Base-by-base conservation (phyloP, 2,888 invertebrate species). In the Dicycla oo region DNA sequence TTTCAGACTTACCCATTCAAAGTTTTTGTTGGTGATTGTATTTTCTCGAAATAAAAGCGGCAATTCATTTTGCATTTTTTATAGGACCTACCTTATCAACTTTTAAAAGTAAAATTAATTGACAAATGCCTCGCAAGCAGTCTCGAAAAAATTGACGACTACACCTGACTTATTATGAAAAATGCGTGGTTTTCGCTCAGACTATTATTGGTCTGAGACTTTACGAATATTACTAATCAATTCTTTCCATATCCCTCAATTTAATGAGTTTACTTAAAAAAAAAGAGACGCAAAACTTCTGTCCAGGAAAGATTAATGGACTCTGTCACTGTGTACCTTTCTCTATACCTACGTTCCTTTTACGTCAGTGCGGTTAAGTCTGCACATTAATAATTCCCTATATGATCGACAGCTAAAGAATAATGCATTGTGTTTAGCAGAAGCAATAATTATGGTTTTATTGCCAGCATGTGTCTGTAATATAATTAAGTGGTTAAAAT, bases 371-470 rank as follows among this genome's bases (percentile, higher is more conserved):
- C 56, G 51, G 61, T 56, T 63, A 82, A 54, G 30, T 47, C 69
- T 18, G 34, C 47, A 51, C 54, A 67, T 78, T 53, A 68, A 68
- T 82, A 51, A 78, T 69, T 62, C 64, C 47, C 18, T 58, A 34
- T 68, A 23, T 64, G 64, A 82, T 79, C 47, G 73, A 73, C 51
- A 54, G 57, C 23, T 58, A 45, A 66, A 71, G 69, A 73, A 83
- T 83, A 66, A 82, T 79, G 58, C 73, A 82, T 58, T 45, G 54
- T 78, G 54, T 49, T 72, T 56, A 73, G 51, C 54, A 62, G 54
- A 63, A 82, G 56, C 34, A n/a, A 73, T 68, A 64, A 78, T 68
- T 68, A 62, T 61, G 30, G 47, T 54, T 69, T 56, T 58, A 79
- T 76, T 61, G 34, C n/a, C 13, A 43, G 80, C 83, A 79, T 73